phyloP scores from a whole-genome alignment of 2,888 invertebrate species.

The Automeris io region DNA sequence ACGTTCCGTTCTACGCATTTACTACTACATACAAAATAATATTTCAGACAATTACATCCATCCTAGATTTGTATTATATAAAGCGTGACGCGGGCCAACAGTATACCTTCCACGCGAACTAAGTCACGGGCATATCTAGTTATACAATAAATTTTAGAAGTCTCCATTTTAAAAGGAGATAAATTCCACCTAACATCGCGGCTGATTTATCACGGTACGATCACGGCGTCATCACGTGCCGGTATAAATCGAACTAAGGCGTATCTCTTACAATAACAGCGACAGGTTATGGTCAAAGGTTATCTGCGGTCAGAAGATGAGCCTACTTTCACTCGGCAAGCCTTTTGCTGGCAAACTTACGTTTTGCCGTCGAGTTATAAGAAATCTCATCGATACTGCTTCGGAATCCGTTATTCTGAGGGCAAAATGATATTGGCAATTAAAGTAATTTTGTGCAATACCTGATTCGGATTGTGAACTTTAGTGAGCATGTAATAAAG shows the following conservation, averaged over 20 bases:
- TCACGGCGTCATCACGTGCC: neutral
- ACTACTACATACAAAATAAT: too few relatives aligned
- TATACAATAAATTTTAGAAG: too few relatives aligned
- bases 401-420: slow-evolving; percentile 2
- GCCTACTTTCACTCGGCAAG: slow-evolving; percentile 62
- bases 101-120: too few relatives aligned
- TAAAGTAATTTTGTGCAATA: slow-evolving; percentile 21
- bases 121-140: too few relatives aligned
- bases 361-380: slow-evolving; percentile 8
- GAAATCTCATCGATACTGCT: slow-evolving; percentile 9
- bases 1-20: too few relatives aligned
- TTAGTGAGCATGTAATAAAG: slow-evolving; percentile 20
- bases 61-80: too few relatives aligned
- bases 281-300: slow-evolving; percentile 64
- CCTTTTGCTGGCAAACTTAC: slow-evolving; percentile 20
- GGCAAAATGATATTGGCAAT: slow-evolving; percentile 14
- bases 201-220: neutral
- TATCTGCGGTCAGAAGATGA: slow-evolving; percentile 60
- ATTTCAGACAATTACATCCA: too few relatives aligned
- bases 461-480: slow-evolving; percentile 22
- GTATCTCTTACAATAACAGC: slow-evolving; percentile 54
- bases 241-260: slow-evolving; percentile 24
- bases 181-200: too few relatives aligned
- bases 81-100: too few relatives aligned
- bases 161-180: too few relatives aligned